Base-by-base conservation (phyloP, 2,888 invertebrate genomes). In the Ectropis crepuscularia region DNA sequence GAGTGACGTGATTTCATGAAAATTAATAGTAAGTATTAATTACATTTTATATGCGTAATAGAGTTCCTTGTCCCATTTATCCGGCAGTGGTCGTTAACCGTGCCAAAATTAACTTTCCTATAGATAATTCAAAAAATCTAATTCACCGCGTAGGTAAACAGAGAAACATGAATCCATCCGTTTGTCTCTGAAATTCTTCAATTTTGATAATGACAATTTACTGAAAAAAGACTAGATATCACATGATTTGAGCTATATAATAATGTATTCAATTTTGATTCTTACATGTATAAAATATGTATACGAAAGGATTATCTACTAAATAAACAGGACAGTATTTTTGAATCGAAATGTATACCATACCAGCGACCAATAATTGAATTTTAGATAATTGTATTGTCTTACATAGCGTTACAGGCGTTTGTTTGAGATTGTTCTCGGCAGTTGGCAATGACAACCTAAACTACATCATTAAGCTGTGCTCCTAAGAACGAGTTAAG, bases 211-310 rank as follows among this genome's bases (percentile, higher is more conserved):
- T 82, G 82, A 83, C 79, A 81, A 79, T 78, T 48, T 63, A 81
- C 80, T 86, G 85, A 85, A 85, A 86, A 88, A 88, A 88, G 90
- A 91, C 90, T 92, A 90, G 90, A 91, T 92, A 92, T 92, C 92
- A 92, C 92, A 91, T 90, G 89, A 84, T 89, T 90, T 90, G 89
- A 91, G 91, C 90, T 88, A 87, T 86, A 84, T 55, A 55, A 47
- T 47, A 28, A 51, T 85, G 85, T 84, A 64, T 69, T 68, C 81
- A 79, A 75, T 81, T 83, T 83, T 83, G 78, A 77, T 77, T 80
- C 76, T 81, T 81, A 81, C 70, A 76, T 80, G 79, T 80, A 81
- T 76, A 77, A 80, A 76, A 75, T 76, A 77, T 78, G 72, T 76
- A 75, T 76, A 77, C 76, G 72, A 81, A 78, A 78, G 72, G 75